Percentiles rank a stretch among this genome's conserved stretches.
These are phyloP conservation scores for Poecile montanus DNA, from an alignment of 2,797 vertebrate genomes.

Conservation along the genomic window DNA sequence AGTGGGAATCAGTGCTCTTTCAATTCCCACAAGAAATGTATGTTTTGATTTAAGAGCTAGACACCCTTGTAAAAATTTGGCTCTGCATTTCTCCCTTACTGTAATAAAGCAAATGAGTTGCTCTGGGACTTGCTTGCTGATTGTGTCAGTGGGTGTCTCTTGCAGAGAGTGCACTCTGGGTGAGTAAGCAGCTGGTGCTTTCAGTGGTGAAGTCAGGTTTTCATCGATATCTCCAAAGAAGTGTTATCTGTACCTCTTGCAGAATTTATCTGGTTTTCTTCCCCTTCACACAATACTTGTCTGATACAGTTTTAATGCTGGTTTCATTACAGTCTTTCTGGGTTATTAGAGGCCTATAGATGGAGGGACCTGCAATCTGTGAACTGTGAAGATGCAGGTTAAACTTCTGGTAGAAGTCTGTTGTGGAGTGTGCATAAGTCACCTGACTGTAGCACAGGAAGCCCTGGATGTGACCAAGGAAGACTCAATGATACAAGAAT, in stretches of 20 bases:
- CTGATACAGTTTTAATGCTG: neutral
- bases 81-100: neutral
- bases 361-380: neutral
- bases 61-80: neutral
- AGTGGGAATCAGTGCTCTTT: neutral
- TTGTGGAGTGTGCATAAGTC: neutral
- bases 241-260: neutral
- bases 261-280: neutral
- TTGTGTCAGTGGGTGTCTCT: conserved; percentile 1
- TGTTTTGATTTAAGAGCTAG: conserved; percentile 9
- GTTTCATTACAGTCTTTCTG: neutral
- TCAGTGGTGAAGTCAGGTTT: neutral
- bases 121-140: conserved; percentile 16
- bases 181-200: conserved; percentile 21
- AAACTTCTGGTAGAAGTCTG: neutral
- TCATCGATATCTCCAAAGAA: neutral
- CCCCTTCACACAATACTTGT: neutral
- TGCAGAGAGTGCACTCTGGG: neutral
- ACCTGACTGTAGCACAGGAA: neutral
- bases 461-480: neutral
- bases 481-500: neutral
- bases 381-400: neutral
- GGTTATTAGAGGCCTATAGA: neutral
- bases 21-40: neutral
- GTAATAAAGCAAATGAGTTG: conserved; percentile 35